phyloP scores from a whole-genome alignment of 2,888 invertebrate genomes.

The Punctoribates punctum region DNA sequence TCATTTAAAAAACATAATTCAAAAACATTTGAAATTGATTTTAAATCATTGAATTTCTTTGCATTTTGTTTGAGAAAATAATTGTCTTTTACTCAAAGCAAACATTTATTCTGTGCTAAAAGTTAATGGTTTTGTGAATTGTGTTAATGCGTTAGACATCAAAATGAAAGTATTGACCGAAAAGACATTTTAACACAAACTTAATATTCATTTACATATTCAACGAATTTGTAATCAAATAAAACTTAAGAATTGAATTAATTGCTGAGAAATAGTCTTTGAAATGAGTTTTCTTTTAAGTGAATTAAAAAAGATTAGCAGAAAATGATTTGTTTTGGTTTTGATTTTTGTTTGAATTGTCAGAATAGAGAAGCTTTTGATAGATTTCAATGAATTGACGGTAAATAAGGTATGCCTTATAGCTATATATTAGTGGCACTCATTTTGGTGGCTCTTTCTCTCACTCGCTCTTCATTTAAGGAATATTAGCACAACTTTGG shows the following conservation, averaged over 20 bases:
- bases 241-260: too few relatives aligned
- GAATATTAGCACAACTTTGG: slow-evolving; percentile 16
- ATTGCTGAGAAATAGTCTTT: too few relatives aligned
- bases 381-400: slow-evolving; percentile 17
- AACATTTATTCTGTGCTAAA: neutral
- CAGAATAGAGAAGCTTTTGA: too few relatives aligned
- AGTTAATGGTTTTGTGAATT: neutral
- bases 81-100: neutral
- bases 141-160: neutral
- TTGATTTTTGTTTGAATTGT: too few relatives aligned
- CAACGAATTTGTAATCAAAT: too few relatives aligned
- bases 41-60: neutral
- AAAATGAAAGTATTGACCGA: neutral
- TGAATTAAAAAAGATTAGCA: too few relatives aligned
- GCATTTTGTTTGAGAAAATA: neutral
- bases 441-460: slow-evolving; percentile 27
- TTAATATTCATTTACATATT: neutral
- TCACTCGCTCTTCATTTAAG: neutral
- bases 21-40: neutral
- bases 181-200: neutral
- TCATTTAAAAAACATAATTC: neutral
- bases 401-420: slow-evolving; percentile 28
- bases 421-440: slow-evolving; percentile 26
- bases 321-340: too few relatives aligned
- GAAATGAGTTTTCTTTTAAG: too few relatives aligned